phyloP scores from a whole-genome alignment of 1,140 invertebrate genomes.

The Globodera ellingtonae region DNA sequence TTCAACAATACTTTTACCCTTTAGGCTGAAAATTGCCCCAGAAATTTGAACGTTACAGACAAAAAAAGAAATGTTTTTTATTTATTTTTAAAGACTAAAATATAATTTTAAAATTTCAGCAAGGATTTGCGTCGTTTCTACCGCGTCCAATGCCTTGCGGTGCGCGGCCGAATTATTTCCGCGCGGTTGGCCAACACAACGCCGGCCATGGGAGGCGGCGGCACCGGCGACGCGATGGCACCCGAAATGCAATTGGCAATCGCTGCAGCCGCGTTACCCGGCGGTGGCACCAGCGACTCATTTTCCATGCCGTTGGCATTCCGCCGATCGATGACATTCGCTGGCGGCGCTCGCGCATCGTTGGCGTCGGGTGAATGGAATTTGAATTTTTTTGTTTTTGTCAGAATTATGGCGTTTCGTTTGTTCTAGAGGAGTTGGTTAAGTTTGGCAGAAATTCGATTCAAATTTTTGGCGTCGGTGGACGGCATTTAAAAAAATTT shows the following conservation, averaged over 20 bases:
- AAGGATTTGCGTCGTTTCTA: conserved; percentile 62
- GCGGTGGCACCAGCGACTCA: conserved; percentile 10
- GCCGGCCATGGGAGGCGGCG: conserved; percentile 44
- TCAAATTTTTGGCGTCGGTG: too few species aligned
- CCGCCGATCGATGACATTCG: conserved; percentile 25
- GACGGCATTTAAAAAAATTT: too few species aligned
- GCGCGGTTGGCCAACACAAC: conserved; percentile 51
- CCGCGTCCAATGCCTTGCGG: conserved; percentile 61
- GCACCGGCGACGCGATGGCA: conserved; percentile 5
- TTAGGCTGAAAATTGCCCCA: too few species aligned
- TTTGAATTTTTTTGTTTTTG: not conserved
- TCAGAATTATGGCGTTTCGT: not conserved
- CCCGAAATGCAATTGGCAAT: conserved; percentile 4
- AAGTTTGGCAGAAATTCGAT: too few species aligned
- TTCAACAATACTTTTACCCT: too few species aligned
- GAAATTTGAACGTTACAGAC: too few species aligned
- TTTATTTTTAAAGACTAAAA: too few species aligned
- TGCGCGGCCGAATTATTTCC: conserved; percentile 57
- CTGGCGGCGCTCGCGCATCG: conserved; percentile 16
- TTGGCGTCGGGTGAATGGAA: conserved; percentile 13
- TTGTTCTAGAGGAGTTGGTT: not conserved
- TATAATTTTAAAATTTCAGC: conserved; percentile 32
- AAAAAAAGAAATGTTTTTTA: too few species aligned
- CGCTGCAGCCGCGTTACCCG: not conserved
- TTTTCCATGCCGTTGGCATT: conserved; percentile 5